These are phyloP conservation scores for Prunella fulvescens DNA, from an alignment of 2,113 vertebrate genomes.

Conservation along the genomic window DNA sequence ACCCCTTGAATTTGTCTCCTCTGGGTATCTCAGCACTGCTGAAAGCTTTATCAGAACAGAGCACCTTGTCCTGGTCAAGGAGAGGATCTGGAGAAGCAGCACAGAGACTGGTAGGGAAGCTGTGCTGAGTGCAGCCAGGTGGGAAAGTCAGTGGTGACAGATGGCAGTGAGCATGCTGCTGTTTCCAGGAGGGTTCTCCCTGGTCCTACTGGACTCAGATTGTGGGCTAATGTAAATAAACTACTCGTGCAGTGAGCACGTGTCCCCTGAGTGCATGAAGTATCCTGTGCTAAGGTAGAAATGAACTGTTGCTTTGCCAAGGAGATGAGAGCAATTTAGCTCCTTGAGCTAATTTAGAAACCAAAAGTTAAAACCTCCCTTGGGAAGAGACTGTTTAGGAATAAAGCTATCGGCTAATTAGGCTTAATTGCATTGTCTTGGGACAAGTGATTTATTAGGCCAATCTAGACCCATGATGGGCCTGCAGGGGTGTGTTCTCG, in stretches of 20 bases:
- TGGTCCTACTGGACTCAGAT: background rate
- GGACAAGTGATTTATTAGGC: constrained; percentile 70
- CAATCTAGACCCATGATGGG: constrained; percentile 61
- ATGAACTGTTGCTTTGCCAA: constrained; percentile 39
- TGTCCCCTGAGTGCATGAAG: background rate
- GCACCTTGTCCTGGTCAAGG: background rate
- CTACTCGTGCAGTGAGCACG: rapidly evolving
- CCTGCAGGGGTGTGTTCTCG: constrained; percentile 41
- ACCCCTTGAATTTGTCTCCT: background rate
- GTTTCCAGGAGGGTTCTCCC: background rate
- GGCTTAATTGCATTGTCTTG: constrained; percentile 70
- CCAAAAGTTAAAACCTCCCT: constrained; percentile 67
- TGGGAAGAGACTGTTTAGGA: constrained; percentile 64
- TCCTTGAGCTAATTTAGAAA: constrained; percentile 65
- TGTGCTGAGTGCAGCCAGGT: background rate
- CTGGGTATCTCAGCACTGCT: background rate
- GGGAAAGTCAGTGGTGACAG: background rate
- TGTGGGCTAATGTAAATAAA: background rate
- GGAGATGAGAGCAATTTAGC: constrained; percentile 56
- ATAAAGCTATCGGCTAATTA: constrained; percentile 68
- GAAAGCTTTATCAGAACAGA: background rate
- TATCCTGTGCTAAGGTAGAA: background rate
- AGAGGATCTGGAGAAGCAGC: background rate
- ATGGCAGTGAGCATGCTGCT: background rate
- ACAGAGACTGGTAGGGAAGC: background rate